A percentile compares a stretch with the other conserved stretches of the same genome.
Conservation (phyloP, 2,888 invertebrate genomes). For the Drosophila merina region DNA sequence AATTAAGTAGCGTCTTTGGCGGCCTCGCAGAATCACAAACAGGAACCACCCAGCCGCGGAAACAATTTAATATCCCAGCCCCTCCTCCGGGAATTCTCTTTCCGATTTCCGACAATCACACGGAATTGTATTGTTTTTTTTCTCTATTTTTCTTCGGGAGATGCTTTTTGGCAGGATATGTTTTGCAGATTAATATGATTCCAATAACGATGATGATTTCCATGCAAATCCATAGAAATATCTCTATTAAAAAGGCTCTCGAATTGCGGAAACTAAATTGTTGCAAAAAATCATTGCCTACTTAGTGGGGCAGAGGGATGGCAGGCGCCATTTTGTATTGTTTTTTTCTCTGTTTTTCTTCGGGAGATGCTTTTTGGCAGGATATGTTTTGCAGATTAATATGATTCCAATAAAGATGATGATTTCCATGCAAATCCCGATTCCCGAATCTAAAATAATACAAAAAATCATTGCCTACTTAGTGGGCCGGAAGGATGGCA, state of each 20-base stretch:
- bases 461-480: slow-evolving; percentile 32
- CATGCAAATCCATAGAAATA: not conserved
- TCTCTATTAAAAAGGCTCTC: not conserved
- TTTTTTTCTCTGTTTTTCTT: slow-evolving; percentile 16
- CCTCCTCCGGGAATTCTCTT: slow-evolving; percentile 26
- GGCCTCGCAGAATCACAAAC: not conserved
- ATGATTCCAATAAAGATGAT: too few species aligned
- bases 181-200: too few species aligned
- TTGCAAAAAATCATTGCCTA: slow-evolving; percentile 23
- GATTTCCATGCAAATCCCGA: not conserved
- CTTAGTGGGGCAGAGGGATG: slow-evolving; percentile 16
- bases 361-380: not conserved
- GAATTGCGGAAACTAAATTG: not conserved
- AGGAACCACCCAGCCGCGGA: slow-evolving; percentile 3
- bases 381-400: too few species aligned
- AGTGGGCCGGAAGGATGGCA: slow-evolving; percentile 7
- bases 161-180: too few species aligned
- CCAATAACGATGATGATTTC: too few species aligned
- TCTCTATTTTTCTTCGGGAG: not conserved
- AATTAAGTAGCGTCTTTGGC: slow-evolving; percentile 65
- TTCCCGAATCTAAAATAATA: not conserved
- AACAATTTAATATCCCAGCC: slow-evolving; percentile 17
- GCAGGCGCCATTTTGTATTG: slow-evolving; percentile 60
- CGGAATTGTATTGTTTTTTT: slow-evolving; percentile 38
- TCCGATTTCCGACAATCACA: not conserved